These are phyloP conservation scores for Mormyrus proboscirostris DNA, from an alignment of 2,797 vertebrate genomes.

Conservation along the genomic window DNA sequence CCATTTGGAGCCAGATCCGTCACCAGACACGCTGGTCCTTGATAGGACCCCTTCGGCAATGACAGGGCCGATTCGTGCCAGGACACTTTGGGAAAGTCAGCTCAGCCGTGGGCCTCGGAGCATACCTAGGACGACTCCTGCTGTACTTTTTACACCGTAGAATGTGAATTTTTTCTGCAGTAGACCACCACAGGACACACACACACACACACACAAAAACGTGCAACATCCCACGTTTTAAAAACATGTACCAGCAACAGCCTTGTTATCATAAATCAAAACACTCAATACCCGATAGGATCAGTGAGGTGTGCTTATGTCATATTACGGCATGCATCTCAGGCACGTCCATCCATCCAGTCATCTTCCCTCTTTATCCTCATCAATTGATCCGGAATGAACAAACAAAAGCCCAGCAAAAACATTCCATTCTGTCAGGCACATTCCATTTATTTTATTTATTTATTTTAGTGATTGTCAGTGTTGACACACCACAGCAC, in stretches of 20 bases:
- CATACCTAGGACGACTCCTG: background rate
- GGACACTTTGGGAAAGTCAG: background rate
- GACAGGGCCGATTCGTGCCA: background rate
- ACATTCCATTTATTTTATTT: background rate
- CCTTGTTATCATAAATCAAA: background rate
- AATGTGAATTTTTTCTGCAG: background rate
- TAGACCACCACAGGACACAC: background rate
- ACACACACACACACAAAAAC: background rate
- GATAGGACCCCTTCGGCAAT: background rate
- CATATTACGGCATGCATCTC: background rate
- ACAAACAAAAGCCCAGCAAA: background rate
- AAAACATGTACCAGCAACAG: background rate
- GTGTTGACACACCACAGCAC: no score
- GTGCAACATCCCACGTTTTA: background rate
- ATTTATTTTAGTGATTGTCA: no score
- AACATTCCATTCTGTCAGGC: background rate
- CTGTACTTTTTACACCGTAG: background rate
- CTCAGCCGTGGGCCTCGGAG: background rate
- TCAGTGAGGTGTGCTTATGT: background rate
- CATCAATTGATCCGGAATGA: background rate
- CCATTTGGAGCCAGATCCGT: background rate
- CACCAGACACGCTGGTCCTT: background rate
- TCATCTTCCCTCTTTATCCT: background rate
- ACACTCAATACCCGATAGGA: background rate
- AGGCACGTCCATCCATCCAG: background rate